Conservation (phyloP, 2,888 invertebrate genomes). For the Bugula neritina region DNA sequence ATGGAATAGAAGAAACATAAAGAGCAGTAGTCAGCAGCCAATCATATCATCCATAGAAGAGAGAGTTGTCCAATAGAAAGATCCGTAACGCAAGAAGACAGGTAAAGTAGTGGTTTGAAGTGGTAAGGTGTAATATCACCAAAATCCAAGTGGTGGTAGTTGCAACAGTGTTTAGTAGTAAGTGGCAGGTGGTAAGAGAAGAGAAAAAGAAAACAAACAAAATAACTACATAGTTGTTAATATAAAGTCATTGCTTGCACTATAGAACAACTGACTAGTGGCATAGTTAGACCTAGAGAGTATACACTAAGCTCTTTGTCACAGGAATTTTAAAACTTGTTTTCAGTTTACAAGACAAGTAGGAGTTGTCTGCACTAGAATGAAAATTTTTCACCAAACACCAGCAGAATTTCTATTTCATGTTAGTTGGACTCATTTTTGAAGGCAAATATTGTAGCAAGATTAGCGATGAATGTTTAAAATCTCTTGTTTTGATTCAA, state of each 20-base stretch:
- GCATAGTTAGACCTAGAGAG: no score
- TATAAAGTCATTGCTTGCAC: not conserved
- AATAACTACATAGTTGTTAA: not conserved
- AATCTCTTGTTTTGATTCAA: no score
- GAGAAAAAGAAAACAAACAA: conserved; percentile 18
- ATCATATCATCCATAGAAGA: conserved; percentile 25
- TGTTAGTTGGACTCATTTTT: no score
- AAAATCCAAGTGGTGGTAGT: not conserved
- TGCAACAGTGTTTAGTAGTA: not conserved
- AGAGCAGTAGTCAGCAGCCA: conserved; percentile 27
- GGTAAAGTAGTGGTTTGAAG: conserved; percentile 16
- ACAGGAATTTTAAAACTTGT: no score
- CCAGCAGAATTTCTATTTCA: no score
- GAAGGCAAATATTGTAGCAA: no score
- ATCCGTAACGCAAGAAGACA: conserved; percentile 20
- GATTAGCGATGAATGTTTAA: no score
- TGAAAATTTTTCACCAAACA: no score
- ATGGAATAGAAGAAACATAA: conserved; percentile 26
- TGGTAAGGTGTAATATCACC: not conserved
- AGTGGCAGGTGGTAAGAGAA: conserved; percentile 22
- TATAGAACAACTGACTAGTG: no score
- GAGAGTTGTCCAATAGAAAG: conserved; percentile 24
- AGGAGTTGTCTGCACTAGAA: no score
- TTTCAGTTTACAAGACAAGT: no score
- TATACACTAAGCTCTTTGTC: no score